Percentiles rank a stretch among this genome's conserved stretches.
These are phyloP conservation scores for Chunga burmeisteri DNA, from an alignment of 2,113 vertebrate species.

Conservation along the genomic window DNA sequence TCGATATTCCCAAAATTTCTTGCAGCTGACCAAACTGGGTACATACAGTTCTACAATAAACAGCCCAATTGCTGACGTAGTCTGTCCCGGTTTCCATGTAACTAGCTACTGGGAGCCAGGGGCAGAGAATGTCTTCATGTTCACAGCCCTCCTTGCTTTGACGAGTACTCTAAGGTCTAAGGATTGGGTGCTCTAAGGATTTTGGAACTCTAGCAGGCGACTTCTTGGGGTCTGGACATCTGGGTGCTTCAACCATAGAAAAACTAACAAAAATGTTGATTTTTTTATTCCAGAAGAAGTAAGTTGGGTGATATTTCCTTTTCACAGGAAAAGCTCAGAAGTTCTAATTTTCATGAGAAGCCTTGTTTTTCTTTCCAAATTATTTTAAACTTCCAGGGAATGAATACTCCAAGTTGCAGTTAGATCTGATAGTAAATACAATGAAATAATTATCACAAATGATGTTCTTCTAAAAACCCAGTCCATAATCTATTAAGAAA, in stretches of 20 bases:
- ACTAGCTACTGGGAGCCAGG: not conserved
- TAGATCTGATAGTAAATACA: not conserved
- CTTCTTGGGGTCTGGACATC: not conserved
- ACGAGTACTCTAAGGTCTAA: not conserved
- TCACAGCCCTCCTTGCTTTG: not conserved
- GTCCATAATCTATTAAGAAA: not conserved
- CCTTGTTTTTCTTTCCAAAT: not conserved
- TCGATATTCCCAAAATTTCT: not conserved
- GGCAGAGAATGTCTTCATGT: not conserved
- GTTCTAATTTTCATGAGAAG: not conserved
- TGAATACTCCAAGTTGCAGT: not conserved
- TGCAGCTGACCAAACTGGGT: not conserved
- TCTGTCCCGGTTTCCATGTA: not conserved
- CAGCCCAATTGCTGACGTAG: not conserved
- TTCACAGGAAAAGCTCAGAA: not conserved
- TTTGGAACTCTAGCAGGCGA: not conserved
- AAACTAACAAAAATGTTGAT: not conserved
- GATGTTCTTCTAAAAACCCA: not conserved
- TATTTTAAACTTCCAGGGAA: not conserved
- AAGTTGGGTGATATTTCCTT: not conserved
- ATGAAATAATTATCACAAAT: not conserved
- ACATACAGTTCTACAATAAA: not conserved
- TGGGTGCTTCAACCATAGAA: not conserved
- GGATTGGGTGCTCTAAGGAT: not conserved
- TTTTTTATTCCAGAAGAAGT: not conserved